Percentiles rank a stretch among this genome's conserved stretches.
Evolutionary conservation across 2,797 vertebrate species (phyloP).

Genomic region (Pterois miles): DNA sequence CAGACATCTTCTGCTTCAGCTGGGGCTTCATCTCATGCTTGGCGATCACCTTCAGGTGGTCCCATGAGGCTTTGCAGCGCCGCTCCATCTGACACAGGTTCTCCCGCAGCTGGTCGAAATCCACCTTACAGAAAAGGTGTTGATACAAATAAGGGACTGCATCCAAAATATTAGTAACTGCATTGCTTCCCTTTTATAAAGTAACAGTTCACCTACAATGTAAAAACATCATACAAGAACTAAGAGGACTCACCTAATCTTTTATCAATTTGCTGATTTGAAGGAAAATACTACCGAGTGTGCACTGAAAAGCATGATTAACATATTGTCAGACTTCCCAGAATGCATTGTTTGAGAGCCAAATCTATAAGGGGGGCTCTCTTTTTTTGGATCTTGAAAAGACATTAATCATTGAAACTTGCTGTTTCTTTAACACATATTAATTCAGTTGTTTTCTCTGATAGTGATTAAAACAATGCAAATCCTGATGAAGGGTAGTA

Average conservation of each 20-base stretch:
- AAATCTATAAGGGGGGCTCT: too few species aligned
- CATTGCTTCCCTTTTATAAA: background rate
- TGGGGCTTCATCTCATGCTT: constrained; percentile 94
- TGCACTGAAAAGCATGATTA: background rate
- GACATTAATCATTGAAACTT: too few species aligned
- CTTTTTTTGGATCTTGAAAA: too few species aligned
- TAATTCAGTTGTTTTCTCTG: too few species aligned
- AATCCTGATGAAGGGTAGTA: background rate
- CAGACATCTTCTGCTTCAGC: constrained; percentile 95
- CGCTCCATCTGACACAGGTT: constrained; percentile 93
- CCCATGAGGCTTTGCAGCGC: constrained; percentile 96
- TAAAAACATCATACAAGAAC: background rate
- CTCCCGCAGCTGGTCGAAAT: constrained; percentile 95
- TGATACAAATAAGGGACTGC: background rate
- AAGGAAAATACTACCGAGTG: background rate
- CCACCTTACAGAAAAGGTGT: constrained; percentile 82
- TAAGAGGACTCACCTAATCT: background rate
- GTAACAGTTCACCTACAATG: background rate
- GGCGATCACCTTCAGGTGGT: constrained; percentile 94
- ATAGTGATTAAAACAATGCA: background rate
- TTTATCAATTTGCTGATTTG: background rate
- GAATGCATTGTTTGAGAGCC: too few species aligned
- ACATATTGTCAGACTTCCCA: background rate
- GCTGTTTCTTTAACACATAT: too few species aligned
- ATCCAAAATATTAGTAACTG: background rate